A percentile compares a stretch with the other conserved stretches of the same genome.
These are phyloP conservation scores for Polia nebulosa DNA, from an alignment of 2,888 invertebrate species.

Conservation along the genomic window DNA sequence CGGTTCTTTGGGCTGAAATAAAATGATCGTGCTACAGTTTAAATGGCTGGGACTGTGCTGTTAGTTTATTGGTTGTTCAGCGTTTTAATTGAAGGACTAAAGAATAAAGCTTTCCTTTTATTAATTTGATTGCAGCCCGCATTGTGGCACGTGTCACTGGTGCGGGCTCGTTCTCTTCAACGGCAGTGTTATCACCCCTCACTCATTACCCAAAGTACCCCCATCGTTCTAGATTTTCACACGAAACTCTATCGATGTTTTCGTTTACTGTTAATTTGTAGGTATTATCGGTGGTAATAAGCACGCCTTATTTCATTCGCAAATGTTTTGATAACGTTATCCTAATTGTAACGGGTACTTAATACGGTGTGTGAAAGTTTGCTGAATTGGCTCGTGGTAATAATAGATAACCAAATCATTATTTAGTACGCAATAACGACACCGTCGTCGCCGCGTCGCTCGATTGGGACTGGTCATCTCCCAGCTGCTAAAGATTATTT, in stretches of 20 bases:
- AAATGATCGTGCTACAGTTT: conserved; percentile 43
- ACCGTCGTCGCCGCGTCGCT: too few species aligned
- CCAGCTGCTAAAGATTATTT: too few species aligned
- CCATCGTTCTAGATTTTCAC: conserved; percentile 86
- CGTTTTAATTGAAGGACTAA: conserved; percentile 52
- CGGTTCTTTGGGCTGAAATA: conserved; percentile 36
- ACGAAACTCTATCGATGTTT: conserved; percentile 71
- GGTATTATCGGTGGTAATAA: conserved; percentile 38
- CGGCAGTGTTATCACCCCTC: conserved; percentile 79
- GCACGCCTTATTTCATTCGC: conserved; percentile 31
- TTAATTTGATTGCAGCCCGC: conserved; percentile 65
- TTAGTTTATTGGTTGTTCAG: conserved; percentile 43
- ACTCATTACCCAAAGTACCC: conserved; percentile 79
- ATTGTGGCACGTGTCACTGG: conserved; percentile 78
- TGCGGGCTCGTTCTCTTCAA: conserved; percentile 70
- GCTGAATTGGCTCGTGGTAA: conserved; percentile 1
- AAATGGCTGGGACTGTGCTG: conserved; percentile 16
- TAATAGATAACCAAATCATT: background rate
- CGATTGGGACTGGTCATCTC: too few species aligned
- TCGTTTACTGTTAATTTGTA: conserved; percentile 49
- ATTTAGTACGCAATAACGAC: background rate
- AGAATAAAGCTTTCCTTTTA: conserved; percentile 58
- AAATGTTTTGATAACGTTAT: conserved; percentile 38
- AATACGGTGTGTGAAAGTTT: conserved; percentile 9
- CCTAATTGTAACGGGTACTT: conserved; percentile 10